Conservation (phyloP, 2,888 invertebrate species). For the Lampropteryx suffumata region DNA sequence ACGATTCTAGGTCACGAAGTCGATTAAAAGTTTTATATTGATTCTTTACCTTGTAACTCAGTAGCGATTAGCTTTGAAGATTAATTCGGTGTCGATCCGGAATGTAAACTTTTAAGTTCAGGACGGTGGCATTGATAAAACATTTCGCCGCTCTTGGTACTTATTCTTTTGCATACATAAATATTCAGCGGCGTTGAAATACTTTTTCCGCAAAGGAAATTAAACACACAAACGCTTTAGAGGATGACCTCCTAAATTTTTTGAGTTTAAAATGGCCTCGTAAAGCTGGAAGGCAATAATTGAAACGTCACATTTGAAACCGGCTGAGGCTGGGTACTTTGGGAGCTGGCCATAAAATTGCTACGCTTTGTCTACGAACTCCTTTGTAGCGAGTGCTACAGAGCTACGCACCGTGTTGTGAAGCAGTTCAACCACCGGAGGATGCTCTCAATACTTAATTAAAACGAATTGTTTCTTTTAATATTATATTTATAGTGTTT, state of each 20-base stretch:
- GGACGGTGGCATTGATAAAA: background rate
- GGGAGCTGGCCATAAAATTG: constrained; percentile 11
- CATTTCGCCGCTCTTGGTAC: background rate
- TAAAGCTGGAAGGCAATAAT: constrained; percentile 25
- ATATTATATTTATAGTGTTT: too few relatives aligned
- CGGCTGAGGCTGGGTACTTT: background rate
- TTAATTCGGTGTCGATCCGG: constrained; percentile 26
- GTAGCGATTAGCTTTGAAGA: constrained; percentile 1
- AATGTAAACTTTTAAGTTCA: constrained; percentile 2
- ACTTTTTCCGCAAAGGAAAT: constrained; percentile 32
- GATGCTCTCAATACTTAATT: too few relatives aligned
- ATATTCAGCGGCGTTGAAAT: constrained; percentile 3
- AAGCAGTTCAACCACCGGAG: constrained; percentile 9
- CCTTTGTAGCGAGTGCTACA: constrained; percentile 27
- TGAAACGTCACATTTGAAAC: constrained; percentile 25
- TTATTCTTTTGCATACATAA: constrained; percentile 9
- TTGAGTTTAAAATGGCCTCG: constrained; percentile 25
- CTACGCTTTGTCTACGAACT: constrained; percentile 30
- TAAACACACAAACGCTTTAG: constrained; percentile 30
- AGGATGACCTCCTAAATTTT: constrained; percentile 27
- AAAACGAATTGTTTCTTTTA: too few relatives aligned
- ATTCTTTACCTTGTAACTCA: constrained; percentile 50
- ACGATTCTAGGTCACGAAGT: constrained; percentile 70
- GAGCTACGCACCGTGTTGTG: constrained; percentile 19
- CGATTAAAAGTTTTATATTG: constrained; percentile 62